These are phyloP conservation scores for Chiridota heheva DNA, from an alignment of 35 echinoderm and acorn worm genomes.

Conservation along the genomic window DNA sequence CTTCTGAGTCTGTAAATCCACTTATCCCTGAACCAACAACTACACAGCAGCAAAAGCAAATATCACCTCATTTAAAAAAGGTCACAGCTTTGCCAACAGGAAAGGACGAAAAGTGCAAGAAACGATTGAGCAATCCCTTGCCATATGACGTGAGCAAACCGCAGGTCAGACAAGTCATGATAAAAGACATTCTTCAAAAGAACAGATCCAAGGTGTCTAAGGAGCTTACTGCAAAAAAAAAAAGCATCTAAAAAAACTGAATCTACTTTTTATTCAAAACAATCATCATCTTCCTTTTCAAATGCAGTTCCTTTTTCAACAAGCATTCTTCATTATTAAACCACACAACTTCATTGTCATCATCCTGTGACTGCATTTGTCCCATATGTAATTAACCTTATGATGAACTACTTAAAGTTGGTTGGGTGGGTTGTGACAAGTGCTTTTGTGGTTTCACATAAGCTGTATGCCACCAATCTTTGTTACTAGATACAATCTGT, in stretches of 20 bases:
- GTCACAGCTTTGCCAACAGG: conserved; percentile 19
- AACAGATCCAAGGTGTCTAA: conserved; percentile 4
- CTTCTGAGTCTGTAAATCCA: not conserved
- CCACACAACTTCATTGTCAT: too few species aligned
- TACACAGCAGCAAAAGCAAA: conserved; percentile 12
- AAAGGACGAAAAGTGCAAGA: not conserved
- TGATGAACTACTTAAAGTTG: conserved; percentile 27
- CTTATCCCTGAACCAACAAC: conserved; percentile 30
- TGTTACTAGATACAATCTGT: conserved; percentile 6
- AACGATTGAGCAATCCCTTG: conserved; percentile 13
- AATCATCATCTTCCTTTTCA: too few species aligned
- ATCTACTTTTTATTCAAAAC: not conserved
- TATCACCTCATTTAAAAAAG: not conserved
- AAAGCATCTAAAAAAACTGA: not conserved
- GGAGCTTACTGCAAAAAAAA: conserved; percentile 20
- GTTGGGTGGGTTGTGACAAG: conserved; percentile 33
- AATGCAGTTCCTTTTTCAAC: too few species aligned
- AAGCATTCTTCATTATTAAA: too few species aligned
- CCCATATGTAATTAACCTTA: conserved; percentile 18
- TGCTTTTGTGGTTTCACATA: conserved; percentile 20
- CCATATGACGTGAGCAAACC: conserved; percentile 16
- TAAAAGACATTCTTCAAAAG: conserved; percentile 5
- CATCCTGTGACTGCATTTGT: conserved; percentile 9
- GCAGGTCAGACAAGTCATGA: conserved; percentile 20
- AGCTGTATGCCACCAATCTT: conserved; percentile 3